Evolutionary conservation across 2,113 vertebrate genomes (phyloP), one percentile per base, ranked within the genome.

Genomic region (Pao palembangensis): DNA sequence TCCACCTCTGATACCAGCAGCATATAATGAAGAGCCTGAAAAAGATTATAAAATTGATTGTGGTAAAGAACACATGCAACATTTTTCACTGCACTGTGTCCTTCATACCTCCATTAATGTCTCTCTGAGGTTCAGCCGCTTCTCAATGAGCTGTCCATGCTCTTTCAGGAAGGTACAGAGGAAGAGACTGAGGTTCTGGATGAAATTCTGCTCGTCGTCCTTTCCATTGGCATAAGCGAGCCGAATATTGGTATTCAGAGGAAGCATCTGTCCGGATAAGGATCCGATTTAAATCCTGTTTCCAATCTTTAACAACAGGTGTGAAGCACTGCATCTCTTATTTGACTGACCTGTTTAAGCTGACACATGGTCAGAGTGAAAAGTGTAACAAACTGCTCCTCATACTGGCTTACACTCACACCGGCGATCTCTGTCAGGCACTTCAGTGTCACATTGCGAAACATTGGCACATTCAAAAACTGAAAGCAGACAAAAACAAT

Each of bases 301-400:
- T 6, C 5, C 21, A 0, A 5, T 21, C 17, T 38, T 31, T 31
- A 23, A 6, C 4, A 43, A 16, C 44, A 47, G 1, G 1, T 4
- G 47, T 5, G 5, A 19, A 10, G 8, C 15, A 38, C n/a, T 1
- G 8, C 20, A 3, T 3, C 13, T 3, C 14, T 2, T 1, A 2
- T 44, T 89, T 1, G 11, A 44, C 68, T 3, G 51, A 98, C 96
- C 95, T 98, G 95, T 86, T 98, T 99, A 55, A 98, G 92, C 78
- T 99, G 96, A 93, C 96, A 97, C 97, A 99, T 99, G 67, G 96
- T 99, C 82, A 99, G 86, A 1, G 96, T 98, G 85, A 99, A 99
- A 52, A 98, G 92, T 0, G 94, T 98, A 80, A 98, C 95, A 66
- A 98, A 98, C 62, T 99, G 97, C 75, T 99, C 97, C 84, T 98